These are phyloP conservation scores for Onychorhynchus coronatus DNA, from an alignment of 2,113 vertebrate species.

Conservation along the genomic window DNA sequence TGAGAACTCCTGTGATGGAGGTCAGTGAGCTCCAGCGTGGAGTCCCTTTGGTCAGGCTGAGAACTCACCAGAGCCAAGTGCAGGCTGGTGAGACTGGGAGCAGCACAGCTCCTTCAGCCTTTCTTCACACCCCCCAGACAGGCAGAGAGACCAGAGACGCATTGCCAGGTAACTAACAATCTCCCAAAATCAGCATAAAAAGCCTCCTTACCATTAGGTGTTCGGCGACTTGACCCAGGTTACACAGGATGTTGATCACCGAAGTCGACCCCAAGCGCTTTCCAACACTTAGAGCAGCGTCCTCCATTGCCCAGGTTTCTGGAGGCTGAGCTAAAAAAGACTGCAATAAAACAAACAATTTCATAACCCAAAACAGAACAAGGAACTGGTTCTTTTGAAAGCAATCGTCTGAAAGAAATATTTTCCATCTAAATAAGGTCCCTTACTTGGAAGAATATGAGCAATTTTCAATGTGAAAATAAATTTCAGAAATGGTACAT, in stretches of 20 bases:
- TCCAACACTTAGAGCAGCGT: background rate
- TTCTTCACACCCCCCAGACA: background rate
- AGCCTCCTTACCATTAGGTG: background rate
- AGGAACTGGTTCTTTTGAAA: background rate
- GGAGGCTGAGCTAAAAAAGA: background rate
- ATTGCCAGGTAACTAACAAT: fast-evolving
- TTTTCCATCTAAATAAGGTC: background rate
- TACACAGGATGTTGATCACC: background rate
- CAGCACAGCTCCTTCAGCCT: background rate
- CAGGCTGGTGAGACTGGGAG: background rate
- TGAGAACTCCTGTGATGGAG: background rate
- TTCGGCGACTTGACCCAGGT: background rate
- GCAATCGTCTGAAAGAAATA: background rate
- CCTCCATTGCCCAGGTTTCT: background rate
- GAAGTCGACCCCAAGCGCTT: background rate
- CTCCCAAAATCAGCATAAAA: background rate
- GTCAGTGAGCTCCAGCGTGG: background rate
- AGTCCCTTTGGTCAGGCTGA: background rate
- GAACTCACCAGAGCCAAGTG: background rate
- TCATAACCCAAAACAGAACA: background rate
- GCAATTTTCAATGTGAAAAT: background rate
- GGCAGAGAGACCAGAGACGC: background rate
- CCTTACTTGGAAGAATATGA: background rate
- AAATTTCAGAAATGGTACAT: background rate
- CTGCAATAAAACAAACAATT: background rate